These are phyloP conservation scores for Grapholita molesta DNA, from an alignment of 1,140 invertebrate species.

Conservation along the genomic window DNA sequence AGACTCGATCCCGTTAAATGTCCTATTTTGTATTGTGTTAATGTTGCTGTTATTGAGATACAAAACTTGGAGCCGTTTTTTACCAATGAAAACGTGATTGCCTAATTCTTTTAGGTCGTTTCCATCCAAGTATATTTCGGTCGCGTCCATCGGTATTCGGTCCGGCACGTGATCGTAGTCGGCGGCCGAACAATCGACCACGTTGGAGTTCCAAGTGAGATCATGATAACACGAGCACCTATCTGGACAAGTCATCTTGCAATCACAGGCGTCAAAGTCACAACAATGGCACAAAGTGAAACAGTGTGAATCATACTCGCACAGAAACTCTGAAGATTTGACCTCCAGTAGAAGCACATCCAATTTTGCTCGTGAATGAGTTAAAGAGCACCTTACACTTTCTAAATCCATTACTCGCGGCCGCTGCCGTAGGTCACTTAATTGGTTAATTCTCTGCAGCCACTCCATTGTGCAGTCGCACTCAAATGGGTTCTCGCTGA, in stretches of 20 bases:
- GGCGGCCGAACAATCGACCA: constrained; percentile 91
- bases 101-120: constrained; percentile 89
- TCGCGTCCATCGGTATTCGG: constrained; percentile 93
- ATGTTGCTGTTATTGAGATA: constrained; percentile 92
- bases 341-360: constrained; percentile 87
- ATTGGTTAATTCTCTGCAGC: constrained; percentile 88
- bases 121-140: constrained; percentile 92
- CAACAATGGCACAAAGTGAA: constrained; percentile 94
- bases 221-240: constrained; percentile 95
- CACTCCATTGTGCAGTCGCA: constrained; percentile 93
- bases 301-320: constrained; percentile 92
- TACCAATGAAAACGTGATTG: constrained; percentile 92
- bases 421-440: constrained; percentile 86
- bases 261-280: constrained; percentile 94
- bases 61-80: constrained; percentile 90
- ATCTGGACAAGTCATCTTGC: constrained; percentile 93
- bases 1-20: constrained; percentile 89
- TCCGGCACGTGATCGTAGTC: constrained; percentile 86
- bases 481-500: constrained; percentile 88
- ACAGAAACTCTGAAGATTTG: constrained; percentile 90
- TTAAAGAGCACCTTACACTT: constrained; percentile 88
- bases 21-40: constrained; percentile 87
- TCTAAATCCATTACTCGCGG: constrained; percentile 92
- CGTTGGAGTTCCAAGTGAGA: constrained; percentile 93
- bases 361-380: constrained; percentile 83